Conservation (phyloP, 2,113 vertebrate species). For the Leptocoma aspasia region DNA sequence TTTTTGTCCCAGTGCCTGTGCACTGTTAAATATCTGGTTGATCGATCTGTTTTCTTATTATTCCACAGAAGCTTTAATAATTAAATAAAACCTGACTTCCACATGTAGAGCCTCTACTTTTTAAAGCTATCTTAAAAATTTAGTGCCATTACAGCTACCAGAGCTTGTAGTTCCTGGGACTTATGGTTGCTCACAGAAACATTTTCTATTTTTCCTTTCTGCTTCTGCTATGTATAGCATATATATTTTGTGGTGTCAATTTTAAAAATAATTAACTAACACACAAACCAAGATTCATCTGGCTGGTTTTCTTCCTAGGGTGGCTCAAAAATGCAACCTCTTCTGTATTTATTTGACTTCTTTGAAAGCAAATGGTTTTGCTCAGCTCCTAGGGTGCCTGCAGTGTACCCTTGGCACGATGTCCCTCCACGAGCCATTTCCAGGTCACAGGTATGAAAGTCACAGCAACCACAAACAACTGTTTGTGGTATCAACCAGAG, state of each 20-base stretch:
- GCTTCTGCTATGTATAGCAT: neutral
- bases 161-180: neutral
- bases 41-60: slow-evolving; percentile 1
- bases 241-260: neutral
- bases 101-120: neutral
- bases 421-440: neutral
- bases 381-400: neutral
- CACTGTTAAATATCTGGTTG: neutral
- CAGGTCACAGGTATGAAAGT: rapidly evolving
- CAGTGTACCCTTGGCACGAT: neutral
- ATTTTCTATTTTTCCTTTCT: neutral
- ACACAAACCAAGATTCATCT: neutral
- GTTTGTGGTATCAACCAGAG: neutral
- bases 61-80: slow-evolving; percentile 1
- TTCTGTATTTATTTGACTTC: neutral
- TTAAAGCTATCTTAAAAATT: neutral
- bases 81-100: slow-evolving; percentile 8
- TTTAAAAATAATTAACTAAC: neutral
- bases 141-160: neutral
- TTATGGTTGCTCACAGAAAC: neutral
- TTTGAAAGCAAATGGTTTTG: neutral
- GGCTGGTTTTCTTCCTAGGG: neutral
- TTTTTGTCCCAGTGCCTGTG: neutral
- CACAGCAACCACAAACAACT: neutral
- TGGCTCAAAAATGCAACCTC: neutral